Base-by-base conservation (phyloP, 37 sponge, comb jelly and placozoan genomes). In the Theonella swinhoei region DNA sequence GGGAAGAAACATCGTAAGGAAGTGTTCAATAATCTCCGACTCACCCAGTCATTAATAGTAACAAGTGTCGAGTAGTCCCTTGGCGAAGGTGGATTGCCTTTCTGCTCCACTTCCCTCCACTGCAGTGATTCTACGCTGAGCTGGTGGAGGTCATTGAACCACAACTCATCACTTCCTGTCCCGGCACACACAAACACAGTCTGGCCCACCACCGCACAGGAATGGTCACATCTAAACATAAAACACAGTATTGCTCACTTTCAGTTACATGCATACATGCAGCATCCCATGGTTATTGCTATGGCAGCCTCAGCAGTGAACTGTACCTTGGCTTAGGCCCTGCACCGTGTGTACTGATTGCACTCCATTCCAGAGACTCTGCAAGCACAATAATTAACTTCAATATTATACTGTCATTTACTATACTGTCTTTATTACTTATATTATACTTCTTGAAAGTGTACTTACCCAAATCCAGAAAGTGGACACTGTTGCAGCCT, bases 141-240 rank as follows among this genome's bases (percentile, higher is more conserved):
- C 5, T 9, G 25, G 76, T 80, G 42, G 47, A 80, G 24, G 47
- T 92, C 92, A 80, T 92, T 88, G 33, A 81, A 80, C 84, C 83
- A 88, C n/a, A 87, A 54, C 0, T 80, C 74, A 8, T 80, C 77
- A 26, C 92, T 83, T 17, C 71, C 88, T 76, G 85, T 92, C 23
- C 92, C 92, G 32, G 54, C 79, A 28, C 68, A 54, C 20, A 92
- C 66, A 42, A 41, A 79, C 83, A 92, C 78, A 33, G 62, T 79
- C 11, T 54, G 42, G 0, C 83, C 85, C 1, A 84, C 70, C 33
- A 80, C 77, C 31, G 67, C 85, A 59, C 79, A 59, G 17, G 54
- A 83, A 42, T 92, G 88, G 74, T 92, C 92, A 92, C 92, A 92
- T 60, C 92, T 87, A 34, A 39, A 31, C n/a, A n/a, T n/a, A n/a